Evolutionary conservation across 2,888 invertebrate genomes (phyloP).

Genomic region (Penaeus monodon): DNA sequence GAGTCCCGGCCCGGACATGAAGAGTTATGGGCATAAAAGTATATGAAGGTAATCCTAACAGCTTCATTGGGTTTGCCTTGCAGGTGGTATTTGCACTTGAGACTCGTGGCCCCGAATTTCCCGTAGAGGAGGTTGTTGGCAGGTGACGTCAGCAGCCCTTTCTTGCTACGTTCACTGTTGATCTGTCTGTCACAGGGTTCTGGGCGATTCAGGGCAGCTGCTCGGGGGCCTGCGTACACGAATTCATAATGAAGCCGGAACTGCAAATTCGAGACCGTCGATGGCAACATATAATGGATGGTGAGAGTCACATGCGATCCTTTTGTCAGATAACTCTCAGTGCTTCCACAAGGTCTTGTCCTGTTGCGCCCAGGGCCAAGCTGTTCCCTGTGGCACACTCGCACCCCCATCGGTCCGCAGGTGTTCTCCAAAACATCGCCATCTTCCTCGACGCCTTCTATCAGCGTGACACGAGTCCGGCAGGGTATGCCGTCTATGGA

Average conservation of each 20-base stretch:
- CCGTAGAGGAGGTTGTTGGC: conserved; percentile 64
- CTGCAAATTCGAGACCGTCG: conserved; percentile 61
- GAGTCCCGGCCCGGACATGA: conserved; percentile 61
- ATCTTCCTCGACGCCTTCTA: conserved; percentile 54
- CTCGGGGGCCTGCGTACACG: conserved; percentile 62
- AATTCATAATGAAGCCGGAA: conserved; percentile 64
- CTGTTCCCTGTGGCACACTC: conserved; percentile 63
- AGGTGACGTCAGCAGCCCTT: conserved; percentile 62
- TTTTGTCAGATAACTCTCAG: conserved; percentile 61
- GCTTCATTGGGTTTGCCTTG: conserved; percentile 61
- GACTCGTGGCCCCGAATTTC: conserved; percentile 61
- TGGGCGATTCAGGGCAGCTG: conserved; percentile 56
- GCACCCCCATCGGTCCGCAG: conserved; percentile 57
- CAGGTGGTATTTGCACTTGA: conserved; percentile 58
- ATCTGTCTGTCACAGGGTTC: conserved; percentile 62
- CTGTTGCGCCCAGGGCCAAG: conserved; percentile 63
- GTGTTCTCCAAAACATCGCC: conserved; percentile 58
- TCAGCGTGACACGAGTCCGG: conserved; percentile 48
- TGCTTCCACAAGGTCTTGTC: conserved; percentile 59
- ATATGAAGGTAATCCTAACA: conserved; percentile 63
- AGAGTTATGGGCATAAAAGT: conserved; percentile 63
- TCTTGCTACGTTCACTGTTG: conserved; percentile 64
- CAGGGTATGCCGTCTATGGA: conserved; percentile 58
- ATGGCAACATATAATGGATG: conserved; percentile 61
- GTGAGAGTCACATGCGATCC: conserved; percentile 58